Evolutionary conservation across 1,140 invertebrate genomes (phyloP), one percentile per base, ranked within the genome.

Genomic region (Kradibia gibbosae): DNA sequence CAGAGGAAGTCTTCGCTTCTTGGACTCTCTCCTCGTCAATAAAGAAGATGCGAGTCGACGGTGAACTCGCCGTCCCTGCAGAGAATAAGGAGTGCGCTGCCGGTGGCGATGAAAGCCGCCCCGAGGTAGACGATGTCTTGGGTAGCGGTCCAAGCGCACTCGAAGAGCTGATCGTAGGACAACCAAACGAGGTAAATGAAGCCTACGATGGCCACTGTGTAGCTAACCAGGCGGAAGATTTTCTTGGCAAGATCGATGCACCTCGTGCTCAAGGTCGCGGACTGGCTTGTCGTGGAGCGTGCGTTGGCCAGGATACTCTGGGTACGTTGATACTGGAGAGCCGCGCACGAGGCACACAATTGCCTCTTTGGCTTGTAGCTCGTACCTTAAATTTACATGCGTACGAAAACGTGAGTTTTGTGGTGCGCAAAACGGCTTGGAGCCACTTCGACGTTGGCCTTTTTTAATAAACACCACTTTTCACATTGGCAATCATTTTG

Each of bases 31-130:
- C 22, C 25, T 34, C 31, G 22, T 20, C 22, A 11, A 17, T 53
- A 11, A 7, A 65, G 3, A 8, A 65, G 31, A 2, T 65, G 3
- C 22, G 80, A 20, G 25, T 25, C n/a, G 55, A 82, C 25, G n/a
- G 31, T 73, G 13, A 82, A 75, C n/a, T 82, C 81, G 28, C 42
- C 81, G 17, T 50, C 20, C 31, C 25, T 74, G 42, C 81, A 82
- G 13, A 78, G 1, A 4, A 3, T 5, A 4, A 82, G 36, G 0
- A 82, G 45, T 2, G 67, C 53, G 4, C 5, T 17, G 11, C 70
- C 34, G 45, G 36, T 31, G 17, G 4, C 36, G 31, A 78, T 3
- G 0, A 82, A 31, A 0, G 42, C 42, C 1, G 78, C 0, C 3
- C 70, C 42, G 22, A 28, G 62, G 11, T 57, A 74, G 4, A 70